A percentile compares a stretch with the other conserved stretches of the same genome.
Conservation (phyloP, 1,140 invertebrate genomes). For the Danaus melanippus region DNA sequence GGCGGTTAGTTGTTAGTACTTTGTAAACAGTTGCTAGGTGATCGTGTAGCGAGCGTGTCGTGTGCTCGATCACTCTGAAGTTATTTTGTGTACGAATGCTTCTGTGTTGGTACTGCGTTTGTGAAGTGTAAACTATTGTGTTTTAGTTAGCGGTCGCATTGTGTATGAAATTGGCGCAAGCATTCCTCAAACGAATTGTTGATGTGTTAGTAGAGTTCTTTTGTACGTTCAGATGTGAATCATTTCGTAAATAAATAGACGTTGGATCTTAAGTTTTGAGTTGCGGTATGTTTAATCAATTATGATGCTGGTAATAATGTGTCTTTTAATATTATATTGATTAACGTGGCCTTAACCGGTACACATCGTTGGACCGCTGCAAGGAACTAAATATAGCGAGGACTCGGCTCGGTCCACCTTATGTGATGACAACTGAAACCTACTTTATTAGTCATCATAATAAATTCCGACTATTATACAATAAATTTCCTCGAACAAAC, state of each 20-base stretch:
- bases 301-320: not conserved
- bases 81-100: too few species aligned
- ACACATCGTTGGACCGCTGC: slow-evolving; percentile 46
- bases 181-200: too few species aligned
- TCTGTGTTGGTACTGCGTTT: too few species aligned
- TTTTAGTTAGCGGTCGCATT: slow-evolving; percentile 6
- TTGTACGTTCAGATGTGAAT: too few species aligned
- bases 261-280: too few species aligned
- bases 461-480: too few species aligned
- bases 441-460: not conserved
- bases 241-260: too few species aligned
- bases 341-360: slow-evolving; percentile 52
- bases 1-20: slow-evolving; percentile 23
- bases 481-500: too few species aligned
- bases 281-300: too few species aligned
- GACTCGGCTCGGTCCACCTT: slow-evolving; percentile 39
- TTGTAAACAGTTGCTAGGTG: slow-evolving; percentile 55
- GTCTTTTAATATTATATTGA: slow-evolving; percentile 32
- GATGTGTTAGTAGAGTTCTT: too few species aligned
- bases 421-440: slow-evolving; percentile 29
- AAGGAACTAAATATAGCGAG: slow-evolving; percentile 55
- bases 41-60: slow-evolving; percentile 36
- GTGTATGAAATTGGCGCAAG: not conserved
- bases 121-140: slow-evolving; percentile 31
- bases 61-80: slow-evolving; percentile 3